Evolutionary conservation across 2,888 invertebrate genomes (phyloP).

Genomic region (Lithosia quadra): DNA sequence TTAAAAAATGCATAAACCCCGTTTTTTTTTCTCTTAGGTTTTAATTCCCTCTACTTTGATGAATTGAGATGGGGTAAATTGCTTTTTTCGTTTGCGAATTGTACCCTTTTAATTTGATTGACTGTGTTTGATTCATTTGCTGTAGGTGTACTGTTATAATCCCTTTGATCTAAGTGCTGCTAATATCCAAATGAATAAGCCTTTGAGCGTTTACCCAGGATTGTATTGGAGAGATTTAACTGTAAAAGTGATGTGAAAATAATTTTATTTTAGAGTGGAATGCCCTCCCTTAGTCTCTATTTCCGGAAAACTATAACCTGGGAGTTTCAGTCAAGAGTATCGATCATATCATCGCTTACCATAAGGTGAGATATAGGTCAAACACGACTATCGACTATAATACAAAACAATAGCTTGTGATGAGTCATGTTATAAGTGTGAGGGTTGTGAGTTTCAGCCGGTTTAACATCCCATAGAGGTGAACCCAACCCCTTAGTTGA

Average conservation of each 20-base stretch:
- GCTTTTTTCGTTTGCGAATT: constrained; percentile 38
- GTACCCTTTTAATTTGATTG: constrained; percentile 52
- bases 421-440: too few relatives aligned
- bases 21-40: not conserved
- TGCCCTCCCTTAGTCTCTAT: too few relatives aligned
- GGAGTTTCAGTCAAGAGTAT: too few relatives aligned
- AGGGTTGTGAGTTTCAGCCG: too few relatives aligned
- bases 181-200: constrained; percentile 41
- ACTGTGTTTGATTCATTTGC: constrained; percentile 33
- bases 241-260: not conserved
- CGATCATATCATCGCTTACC: too few relatives aligned
- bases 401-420: too few relatives aligned
- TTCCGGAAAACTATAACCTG: too few relatives aligned
- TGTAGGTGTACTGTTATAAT: constrained; percentile 30
- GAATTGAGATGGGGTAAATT: constrained; percentile 30
- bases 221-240: not conserved
- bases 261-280: too few relatives aligned
- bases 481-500: not conserved
- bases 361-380: too few relatives aligned
- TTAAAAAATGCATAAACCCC: constrained; percentile 5
- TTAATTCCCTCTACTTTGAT: constrained; percentile 24
- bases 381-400: too few relatives aligned
- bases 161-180: constrained; percentile 26
- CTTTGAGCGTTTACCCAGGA: constrained; percentile 13
- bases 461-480: too few relatives aligned